These are phyloP conservation scores for Anarrhichthys ocellatus DNA, from an alignment of 2,113 vertebrate genomes.

Conservation along the genomic window DNA sequence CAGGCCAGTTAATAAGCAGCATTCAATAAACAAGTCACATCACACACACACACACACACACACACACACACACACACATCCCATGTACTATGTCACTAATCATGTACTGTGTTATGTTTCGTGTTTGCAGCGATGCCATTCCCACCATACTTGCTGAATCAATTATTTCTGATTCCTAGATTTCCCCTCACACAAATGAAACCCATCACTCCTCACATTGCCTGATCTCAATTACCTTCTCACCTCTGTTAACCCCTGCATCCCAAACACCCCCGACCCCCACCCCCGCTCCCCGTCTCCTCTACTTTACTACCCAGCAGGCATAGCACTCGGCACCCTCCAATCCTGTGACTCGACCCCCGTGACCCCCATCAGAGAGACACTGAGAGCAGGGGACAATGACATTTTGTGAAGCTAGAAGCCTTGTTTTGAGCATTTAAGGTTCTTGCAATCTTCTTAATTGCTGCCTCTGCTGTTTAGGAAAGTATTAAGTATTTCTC, in stretches of 20 bases:
- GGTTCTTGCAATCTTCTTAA: background rate
- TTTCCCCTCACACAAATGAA: conserved; percentile 44
- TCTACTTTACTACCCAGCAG: conserved; percentile 78
- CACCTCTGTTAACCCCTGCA: conserved; percentile 70
- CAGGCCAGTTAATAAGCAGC: conserved; percentile 36
- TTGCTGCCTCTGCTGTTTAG: background rate
- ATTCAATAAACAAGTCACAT: conserved; percentile 52
- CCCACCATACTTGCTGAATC: conserved; percentile 9
- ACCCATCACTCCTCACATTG: conserved; percentile 60
- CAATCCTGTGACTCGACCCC: conserved; percentile 67
- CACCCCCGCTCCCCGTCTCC: conserved; percentile 36
- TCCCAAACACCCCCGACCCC: conserved; percentile 53
- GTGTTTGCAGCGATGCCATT: background rate
- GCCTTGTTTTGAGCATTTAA: background rate
- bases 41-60: conserved; percentile 33
- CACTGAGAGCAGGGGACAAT: conserved; percentile 46
- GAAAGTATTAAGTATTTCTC: background rate
- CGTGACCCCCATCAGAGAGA: conserved; percentile 54
- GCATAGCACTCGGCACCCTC: conserved; percentile 79
- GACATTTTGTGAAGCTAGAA: conserved; percentile 38
- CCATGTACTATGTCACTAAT: background rate
- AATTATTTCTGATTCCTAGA: conserved; percentile 12
- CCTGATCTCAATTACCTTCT: conserved; percentile 79
- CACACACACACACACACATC: conserved; percentile 23
- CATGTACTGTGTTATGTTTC: background rate